Evolutionary conservation across 1,140 invertebrate species (phyloP), one percentile per base, ranked within the genome.

Genomic region (Idris sp.): DNA sequence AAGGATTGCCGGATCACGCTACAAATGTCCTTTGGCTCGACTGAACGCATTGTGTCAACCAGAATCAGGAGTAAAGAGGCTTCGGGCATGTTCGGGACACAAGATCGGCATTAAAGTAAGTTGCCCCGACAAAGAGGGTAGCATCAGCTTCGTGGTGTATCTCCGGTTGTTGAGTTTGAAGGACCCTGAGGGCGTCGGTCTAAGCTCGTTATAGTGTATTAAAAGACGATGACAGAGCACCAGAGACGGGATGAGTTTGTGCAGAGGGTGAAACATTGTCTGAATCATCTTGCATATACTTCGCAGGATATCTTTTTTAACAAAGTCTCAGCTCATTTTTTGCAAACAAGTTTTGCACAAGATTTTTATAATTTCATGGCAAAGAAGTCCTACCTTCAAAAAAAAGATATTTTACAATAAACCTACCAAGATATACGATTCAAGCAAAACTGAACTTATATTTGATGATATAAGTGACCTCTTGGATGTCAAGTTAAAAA

Each of bases 191-290:
- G 43, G 73, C 28, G 36, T 31, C 36, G 53, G 46, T 58, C 38
- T 51, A 33, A 35, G 22, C 64, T 74, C 43, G 62, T 74, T 79
- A 79, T 59, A 74, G 64, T 56, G 73, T 65, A 76, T 76, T 74
- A 56, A 67, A 78, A 68, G 54, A 56, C 28, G 38, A 64, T 43
- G 51, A 61, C 35, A 58, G 43, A 4, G 26, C 30, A 49, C 31
- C 33, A 56, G 49, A 51, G 36, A 53, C 13, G 15, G 61, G 65
- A 64, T 46, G 44, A 73, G 62, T 75, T 75, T 75, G 53, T 65
- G 65, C 58, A 62, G 68, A 72, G 65, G 65, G 71, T n/a, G n/a
- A n/a, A n/a, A n/a, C n/a, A n/a, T n/a, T n/a, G n/a, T n/a, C n/a
- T n/a, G n/a, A n/a, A n/a, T n/a, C n/a, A n/a, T n/a, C n/a, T n/a